A percentile compares a stretch with the other conserved stretches of the same genome.
phyloP scores from a whole-genome alignment of 2,113 vertebrate genomes.

The Pterocles gutturalis region DNA sequence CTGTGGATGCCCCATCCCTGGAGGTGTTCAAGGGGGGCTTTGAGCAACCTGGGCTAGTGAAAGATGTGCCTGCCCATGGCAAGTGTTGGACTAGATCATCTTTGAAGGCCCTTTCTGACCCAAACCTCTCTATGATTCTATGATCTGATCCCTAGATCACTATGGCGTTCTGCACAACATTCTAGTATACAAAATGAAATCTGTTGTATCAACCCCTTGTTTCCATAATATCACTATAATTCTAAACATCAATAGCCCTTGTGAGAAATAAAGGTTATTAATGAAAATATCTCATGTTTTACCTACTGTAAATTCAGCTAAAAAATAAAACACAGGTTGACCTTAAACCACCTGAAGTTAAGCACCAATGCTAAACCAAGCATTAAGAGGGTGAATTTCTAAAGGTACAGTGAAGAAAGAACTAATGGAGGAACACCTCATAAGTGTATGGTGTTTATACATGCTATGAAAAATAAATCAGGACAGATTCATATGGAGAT shows the following conservation, averaged over 20 bases:
- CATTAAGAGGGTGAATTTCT: neutral
- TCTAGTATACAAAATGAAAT: neutral
- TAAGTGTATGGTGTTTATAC: neutral
- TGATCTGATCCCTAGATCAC: neutral
- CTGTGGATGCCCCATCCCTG: too few species aligned
- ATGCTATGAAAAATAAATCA: neutral
- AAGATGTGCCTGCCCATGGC: neutral
- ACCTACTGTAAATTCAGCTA: neutral
- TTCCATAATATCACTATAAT: neutral
- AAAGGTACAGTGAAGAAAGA: neutral
- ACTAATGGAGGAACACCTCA: neutral
- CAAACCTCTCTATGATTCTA: neutral
- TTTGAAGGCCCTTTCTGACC: neutral
- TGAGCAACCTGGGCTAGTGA: too few species aligned
- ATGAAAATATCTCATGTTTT: slow-evolving; percentile 19
- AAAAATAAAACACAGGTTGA: neutral
- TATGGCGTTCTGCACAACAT: neutral
- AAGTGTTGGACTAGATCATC: neutral
- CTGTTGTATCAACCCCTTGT: neutral
- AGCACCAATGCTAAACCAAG: neutral
- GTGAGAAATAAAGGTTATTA: neutral
- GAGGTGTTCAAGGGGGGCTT: too few species aligned
- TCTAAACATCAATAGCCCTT: neutral
- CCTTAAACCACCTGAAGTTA: neutral
- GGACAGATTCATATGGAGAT: neutral